A percentile compares a stretch with the other conserved stretches of the same genome.
Conservation (phyloP, 2,797 vertebrate species). For the Lutjanus argentimaculatus region DNA sequence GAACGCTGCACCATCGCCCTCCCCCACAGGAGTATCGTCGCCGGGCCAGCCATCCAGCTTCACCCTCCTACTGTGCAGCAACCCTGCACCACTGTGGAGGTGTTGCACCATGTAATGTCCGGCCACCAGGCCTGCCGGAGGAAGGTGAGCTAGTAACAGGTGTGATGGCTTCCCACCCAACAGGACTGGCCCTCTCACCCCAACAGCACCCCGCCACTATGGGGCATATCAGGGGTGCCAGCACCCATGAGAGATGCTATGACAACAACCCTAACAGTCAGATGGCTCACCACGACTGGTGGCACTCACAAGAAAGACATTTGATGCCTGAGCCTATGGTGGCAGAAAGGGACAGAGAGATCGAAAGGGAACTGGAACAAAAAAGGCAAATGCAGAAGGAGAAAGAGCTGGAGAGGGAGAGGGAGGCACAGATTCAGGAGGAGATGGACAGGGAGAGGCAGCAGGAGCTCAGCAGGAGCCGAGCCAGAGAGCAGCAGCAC, state of each 20-base stretch:
- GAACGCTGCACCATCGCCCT: slow-evolving; percentile 84
- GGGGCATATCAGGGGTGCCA: slow-evolving; percentile 64
- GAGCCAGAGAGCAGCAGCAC: slow-evolving; percentile 68
- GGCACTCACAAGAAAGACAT: slow-evolving; percentile 72
- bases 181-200: slow-evolving; percentile 59
- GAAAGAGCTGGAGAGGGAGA: slow-evolving; percentile 63
- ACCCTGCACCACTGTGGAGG: slow-evolving; percentile 81
- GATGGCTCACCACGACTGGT: slow-evolving; percentile 72
- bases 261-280: slow-evolving; percentile 66
- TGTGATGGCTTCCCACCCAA: slow-evolving; percentile 58
- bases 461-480: slow-evolving; percentile 55
- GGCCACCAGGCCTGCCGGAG: slow-evolving; percentile 57
- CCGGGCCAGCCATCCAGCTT: slow-evolving; percentile 86
- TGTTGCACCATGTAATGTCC: slow-evolving; percentile 39
- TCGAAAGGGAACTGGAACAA: slow-evolving; percentile 65
- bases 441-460: slow-evolving; percentile 68
- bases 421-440: slow-evolving; percentile 67
- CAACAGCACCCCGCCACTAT: slow-evolving; percentile 65
- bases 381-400: slow-evolving; percentile 67
- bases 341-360: slow-evolving; percentile 69
- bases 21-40: slow-evolving; percentile 82
- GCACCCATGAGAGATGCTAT: slow-evolving; percentile 64
- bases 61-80: slow-evolving; percentile 82
- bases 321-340: slow-evolving; percentile 66
- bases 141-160: slow-evolving; percentile 61